phyloP scores from a whole-genome alignment of 2,113 vertebrate genomes.

The Pelusios castaneus region DNA sequence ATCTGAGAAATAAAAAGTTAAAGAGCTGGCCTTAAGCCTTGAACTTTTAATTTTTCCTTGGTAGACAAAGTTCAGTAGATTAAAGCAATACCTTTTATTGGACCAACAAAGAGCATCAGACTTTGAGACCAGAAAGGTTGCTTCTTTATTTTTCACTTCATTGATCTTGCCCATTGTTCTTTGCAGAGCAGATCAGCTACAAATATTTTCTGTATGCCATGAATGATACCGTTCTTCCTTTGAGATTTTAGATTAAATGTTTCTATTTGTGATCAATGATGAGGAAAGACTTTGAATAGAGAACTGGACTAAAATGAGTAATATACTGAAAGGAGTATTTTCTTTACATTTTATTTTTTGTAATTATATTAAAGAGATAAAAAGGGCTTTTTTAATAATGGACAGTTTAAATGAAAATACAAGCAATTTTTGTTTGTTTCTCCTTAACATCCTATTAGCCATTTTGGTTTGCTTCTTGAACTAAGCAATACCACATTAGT shows the following conservation, averaged over 20 bases:
- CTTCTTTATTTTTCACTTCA: slow-evolving; percentile 63
- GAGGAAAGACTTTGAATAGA: slow-evolving; percentile 10
- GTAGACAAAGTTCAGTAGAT: slow-evolving; percentile 48
- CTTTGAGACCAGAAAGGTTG: slow-evolving; percentile 63
- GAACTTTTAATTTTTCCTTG: slow-evolving; percentile 60
- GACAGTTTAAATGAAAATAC: neutral
- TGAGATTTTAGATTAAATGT: slow-evolving; percentile 56
- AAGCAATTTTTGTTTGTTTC: neutral
- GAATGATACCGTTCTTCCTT: slow-evolving; percentile 50
- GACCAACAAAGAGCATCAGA: slow-evolving; percentile 49
- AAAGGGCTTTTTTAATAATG: neutral
- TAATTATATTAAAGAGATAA: neutral
- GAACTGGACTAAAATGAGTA: neutral
- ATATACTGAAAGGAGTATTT: neutral
- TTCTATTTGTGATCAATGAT: slow-evolving; percentile 58
- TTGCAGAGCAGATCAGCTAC: slow-evolving; percentile 58
- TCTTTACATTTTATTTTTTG: neutral
- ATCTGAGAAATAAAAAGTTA: neutral
- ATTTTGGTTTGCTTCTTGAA: neutral
- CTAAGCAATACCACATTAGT: rapidly evolving
- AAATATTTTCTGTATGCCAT: slow-evolving; percentile 66
- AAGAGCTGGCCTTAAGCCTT: slow-evolving; percentile 13
- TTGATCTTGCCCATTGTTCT: slow-evolving; percentile 56
- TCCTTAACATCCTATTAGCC: neutral
- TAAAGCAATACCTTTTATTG: slow-evolving; percentile 63